phyloP scores from a whole-genome alignment of 1,140 invertebrate genomes.

The Epicauta chinensis region DNA sequence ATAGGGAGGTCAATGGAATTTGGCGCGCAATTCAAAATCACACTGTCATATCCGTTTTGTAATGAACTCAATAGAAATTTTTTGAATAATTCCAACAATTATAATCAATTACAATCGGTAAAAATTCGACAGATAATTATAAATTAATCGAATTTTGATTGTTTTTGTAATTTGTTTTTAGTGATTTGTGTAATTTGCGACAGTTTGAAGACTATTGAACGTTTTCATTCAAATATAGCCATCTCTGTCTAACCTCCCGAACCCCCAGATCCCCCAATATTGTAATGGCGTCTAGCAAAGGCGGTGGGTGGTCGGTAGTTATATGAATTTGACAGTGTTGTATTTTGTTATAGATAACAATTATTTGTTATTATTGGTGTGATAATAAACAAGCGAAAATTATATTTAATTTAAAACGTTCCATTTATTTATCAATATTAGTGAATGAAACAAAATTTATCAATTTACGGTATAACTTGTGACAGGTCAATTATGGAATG shows the following conservation, averaged over 20 bases:
- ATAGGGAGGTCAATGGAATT: no score
- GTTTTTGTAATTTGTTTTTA: no score
- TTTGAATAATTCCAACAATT: no score
- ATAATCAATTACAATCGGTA: no score
- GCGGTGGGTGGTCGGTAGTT: constrained; percentile 33
- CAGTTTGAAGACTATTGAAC: constrained; percentile 8
- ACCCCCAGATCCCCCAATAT: constrained; percentile 10
- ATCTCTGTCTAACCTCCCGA: constrained; percentile 6
- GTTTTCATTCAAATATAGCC: not conserved
- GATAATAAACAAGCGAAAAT: constrained; percentile 4
- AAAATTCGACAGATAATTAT: no score
- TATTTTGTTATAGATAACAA: constrained; percentile 24
- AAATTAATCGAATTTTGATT: no score
- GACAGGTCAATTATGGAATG: constrained; percentile 21
- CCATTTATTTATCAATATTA: no score
- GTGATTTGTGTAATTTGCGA: no score
- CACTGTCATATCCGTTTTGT: no score
- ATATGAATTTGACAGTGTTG: constrained; percentile 32
- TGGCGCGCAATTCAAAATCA: no score
- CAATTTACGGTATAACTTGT: constrained; percentile 7
- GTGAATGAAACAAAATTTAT: no score
- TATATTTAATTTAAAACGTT: constrained; percentile 1
- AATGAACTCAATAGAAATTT: no score
- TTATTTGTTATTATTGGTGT: not conserved
- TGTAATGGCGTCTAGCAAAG: constrained; percentile 31